Base-by-base conservation (phyloP, 2,113 vertebrate genomes). In the Ictalurus punctatus region DNA sequence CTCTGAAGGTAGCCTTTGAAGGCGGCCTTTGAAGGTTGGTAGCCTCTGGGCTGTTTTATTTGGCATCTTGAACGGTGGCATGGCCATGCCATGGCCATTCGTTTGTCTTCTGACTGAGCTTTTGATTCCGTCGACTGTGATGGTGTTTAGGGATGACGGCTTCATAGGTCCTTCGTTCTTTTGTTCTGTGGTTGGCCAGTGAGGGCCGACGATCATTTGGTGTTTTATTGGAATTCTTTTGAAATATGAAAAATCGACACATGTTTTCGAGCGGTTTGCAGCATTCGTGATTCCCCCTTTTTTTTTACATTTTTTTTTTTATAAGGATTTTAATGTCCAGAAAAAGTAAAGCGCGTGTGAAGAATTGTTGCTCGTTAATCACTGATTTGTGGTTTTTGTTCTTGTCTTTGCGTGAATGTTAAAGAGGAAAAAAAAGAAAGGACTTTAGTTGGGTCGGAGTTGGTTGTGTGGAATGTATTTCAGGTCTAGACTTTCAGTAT, bases 1-100 rank as follows among this genome's bases (percentile, higher is more conserved):
- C 63, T 69, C 78, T 69, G 76, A 80, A 74, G 8, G 44, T 40
- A 82, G 86, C 63, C 86, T 87, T 87, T 87, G 78, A 87, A 82
- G 61, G 61, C 63, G 2, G 19, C 48, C 48, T 82, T 87, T 87
- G 86, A 87, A 82, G 86, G 86, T 61, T 9, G 52, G 76, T 67
- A 80, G 59, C 76, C 44, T 63, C n/a, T 30, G 40, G 76, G 61
- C 61, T 54, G 86, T 87, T 82, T 87, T 34, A 87, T 82, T 78
- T 87, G 61, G 59, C 40, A 21, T 81, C 27, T 52, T 63, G 78
- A 52, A 69, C 69, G 44, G 63, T 27, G 86, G 78, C 86, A 74
- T 87, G 76, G 44, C 37, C 76, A 79, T 54, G 78, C 79, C 61
- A 40, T 17, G 59, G 12, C 21, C 86, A 40, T 82, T 82, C 19